A percentile compares a stretch with the other conserved stretches of the same genome.
Conservation (phyloP, 2,113 vertebrate genomes). For the Carollia perspicillata region DNA sequence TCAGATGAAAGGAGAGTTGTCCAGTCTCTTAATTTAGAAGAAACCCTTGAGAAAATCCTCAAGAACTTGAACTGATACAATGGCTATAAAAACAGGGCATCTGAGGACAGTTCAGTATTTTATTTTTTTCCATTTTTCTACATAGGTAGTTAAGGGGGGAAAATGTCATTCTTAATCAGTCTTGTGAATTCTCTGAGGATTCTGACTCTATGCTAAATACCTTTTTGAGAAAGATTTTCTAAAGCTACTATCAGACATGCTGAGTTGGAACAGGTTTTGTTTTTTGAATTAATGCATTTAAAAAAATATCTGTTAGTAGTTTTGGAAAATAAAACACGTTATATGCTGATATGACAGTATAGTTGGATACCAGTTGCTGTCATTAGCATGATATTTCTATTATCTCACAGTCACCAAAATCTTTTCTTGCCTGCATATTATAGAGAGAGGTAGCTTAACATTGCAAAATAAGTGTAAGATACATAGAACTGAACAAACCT, state of each 20-base stretch:
- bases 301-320: neutral
- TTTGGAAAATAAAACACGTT: neutral
- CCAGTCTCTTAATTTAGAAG: neutral
- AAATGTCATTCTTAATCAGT: neutral
- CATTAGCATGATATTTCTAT: neutral
- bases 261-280: neutral
- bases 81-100: neutral
- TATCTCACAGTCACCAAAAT: neutral
- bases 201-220: neutral
- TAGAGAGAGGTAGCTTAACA: neutral
- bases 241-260: neutral
- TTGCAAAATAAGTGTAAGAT: neutral
- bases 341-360: neutral
- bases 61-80: neutral
- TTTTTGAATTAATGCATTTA: neutral
- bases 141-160: neutral
- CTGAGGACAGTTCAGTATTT: neutral
- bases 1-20: neutral
- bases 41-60: neutral
- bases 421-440: neutral
- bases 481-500: neutral
- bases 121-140: neutral
- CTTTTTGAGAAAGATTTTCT: neutral
- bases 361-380: neutral
- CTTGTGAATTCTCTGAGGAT: neutral